A percentile compares a stretch with the other conserved stretches of the same genome.
Conservation (phyloP, 2,888 invertebrate species). For the Trichogramma evanescens region DNA sequence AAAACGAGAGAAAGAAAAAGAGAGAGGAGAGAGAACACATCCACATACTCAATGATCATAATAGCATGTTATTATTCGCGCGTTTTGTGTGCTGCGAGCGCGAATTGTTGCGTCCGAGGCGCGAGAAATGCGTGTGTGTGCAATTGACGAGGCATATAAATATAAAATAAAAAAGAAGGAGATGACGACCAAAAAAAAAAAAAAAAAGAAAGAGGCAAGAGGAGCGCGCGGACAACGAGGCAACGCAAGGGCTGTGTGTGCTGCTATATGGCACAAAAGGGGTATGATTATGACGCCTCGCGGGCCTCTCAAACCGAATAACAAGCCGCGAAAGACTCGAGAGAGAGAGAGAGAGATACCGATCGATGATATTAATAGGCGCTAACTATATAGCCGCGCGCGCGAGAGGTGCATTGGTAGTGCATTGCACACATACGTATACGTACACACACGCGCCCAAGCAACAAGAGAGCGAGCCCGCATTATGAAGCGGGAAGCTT, state of each 20-base stretch:
- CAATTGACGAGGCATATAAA: neutral
- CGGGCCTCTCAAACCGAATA: conserved; percentile 29
- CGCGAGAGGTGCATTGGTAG: conserved; percentile 15
- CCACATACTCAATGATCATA: conserved; percentile 26
- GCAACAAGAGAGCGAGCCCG: neutral
- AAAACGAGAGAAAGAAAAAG: neutral
- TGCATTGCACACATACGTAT: neutral
- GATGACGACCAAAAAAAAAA: too few relatives aligned
- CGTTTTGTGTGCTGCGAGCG: conserved; percentile 17
- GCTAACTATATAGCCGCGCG: conserved; percentile 39
- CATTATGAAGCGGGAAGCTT: too few relatives aligned
- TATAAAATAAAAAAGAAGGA: too few relatives aligned
- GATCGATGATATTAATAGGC: conserved; percentile 45
- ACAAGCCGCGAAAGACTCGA: too few relatives aligned
- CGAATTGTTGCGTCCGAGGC: neutral
- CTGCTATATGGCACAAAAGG: too few relatives aligned
- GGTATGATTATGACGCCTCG: conserved; percentile 43
- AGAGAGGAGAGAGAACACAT: conserved; percentile 16
- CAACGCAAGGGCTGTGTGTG: too few relatives aligned
- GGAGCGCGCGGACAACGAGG: too few relatives aligned
- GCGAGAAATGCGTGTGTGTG: neutral
- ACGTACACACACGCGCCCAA: neutral
- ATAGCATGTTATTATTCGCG: conserved; percentile 36
- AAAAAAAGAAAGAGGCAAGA: too few relatives aligned
- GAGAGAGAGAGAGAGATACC: conserved; percentile 31